Conservation (phyloP, 2,797 vertebrate species). For the Esox lucius region DNA sequence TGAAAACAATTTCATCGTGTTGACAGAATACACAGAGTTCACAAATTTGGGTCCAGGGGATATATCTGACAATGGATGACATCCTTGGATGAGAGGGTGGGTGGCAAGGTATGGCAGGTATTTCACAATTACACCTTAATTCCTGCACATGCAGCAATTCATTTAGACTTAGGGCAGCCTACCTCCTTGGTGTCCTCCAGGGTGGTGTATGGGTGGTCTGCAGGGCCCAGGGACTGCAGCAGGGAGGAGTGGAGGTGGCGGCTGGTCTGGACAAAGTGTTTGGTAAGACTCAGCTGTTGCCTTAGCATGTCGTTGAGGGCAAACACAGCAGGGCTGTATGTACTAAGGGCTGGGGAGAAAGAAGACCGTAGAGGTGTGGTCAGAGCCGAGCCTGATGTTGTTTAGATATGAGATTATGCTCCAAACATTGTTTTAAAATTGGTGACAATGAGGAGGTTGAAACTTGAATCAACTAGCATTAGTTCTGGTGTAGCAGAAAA, state of each 20-base stretch:
- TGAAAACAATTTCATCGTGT: neutral
- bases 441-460: neutral
- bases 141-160: neutral
- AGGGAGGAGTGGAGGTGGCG: constrained; percentile 73
- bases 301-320: constrained; percentile 80
- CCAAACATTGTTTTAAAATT: neutral
- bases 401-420: constrained; percentile 1
- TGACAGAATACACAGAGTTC: neutral
- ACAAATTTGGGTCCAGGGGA: neutral
- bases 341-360: constrained; percentile 70
- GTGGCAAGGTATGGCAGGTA: neutral
- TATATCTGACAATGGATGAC: neutral
- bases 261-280: constrained; percentile 71
- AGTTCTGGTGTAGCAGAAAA: no score
- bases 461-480: no score
- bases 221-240: constrained; percentile 73
- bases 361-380: constrained; percentile 2
- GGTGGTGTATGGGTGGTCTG: constrained; percentile 85
- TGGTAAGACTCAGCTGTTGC: constrained; percentile 82
- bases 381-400: constrained; percentile 1
- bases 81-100: neutral
- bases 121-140: neutral
- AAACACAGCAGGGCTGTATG: constrained; percentile 70
- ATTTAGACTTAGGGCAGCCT: constrained; percentile 12
- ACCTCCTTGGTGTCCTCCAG: constrained; percentile 86